Evolutionary conservation across 2,888 invertebrate genomes (phyloP).

Genomic region (Caenorhabditis japonica): DNA sequence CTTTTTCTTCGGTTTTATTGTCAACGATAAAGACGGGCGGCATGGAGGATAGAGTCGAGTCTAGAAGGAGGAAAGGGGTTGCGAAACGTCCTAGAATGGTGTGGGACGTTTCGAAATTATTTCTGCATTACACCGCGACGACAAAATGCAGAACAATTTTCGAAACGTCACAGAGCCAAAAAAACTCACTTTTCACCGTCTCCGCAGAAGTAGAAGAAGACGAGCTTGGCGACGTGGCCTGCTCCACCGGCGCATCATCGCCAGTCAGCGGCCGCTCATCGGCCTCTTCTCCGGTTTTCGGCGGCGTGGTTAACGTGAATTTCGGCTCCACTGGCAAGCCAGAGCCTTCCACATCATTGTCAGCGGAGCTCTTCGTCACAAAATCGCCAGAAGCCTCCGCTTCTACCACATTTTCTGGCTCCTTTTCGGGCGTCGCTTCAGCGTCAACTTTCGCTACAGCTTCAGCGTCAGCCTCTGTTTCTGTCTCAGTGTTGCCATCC

Average conservation of each 20-base stretch:
- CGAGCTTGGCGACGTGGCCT: neutral
- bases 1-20: slow-evolving; percentile 24
- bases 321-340: slow-evolving; percentile 30
- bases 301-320: slow-evolving; percentile 1
- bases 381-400: slow-evolving; percentile 35
- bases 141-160: slow-evolving; percentile 30
- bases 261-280: slow-evolving; percentile 45
- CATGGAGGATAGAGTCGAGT: too few relatives aligned
- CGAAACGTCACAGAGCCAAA: slow-evolving; percentile 38
- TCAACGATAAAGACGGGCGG: slow-evolving; percentile 32
- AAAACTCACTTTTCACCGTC: slow-evolving; percentile 24
- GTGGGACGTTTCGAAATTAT: too few relatives aligned
- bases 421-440: neutral
- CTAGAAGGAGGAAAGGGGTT: too few relatives aligned
- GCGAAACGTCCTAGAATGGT: too few relatives aligned
- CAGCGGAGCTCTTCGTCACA: slow-evolving; percentile 15
- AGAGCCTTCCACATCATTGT: slow-evolving; percentile 39
- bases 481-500: slow-evolving; percentile 18
- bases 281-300: slow-evolving; percentile 8
- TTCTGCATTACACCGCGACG: too few relatives aligned
- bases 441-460: neutral
- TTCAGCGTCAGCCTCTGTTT: neutral
- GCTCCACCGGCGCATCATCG: slow-evolving; percentile 1
- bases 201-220: neutral
- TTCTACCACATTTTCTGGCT: slow-evolving; percentile 15